These are phyloP conservation scores for Anisognathus igniventris DNA, from an alignment of 2,797 vertebrate species.

Conservation along the genomic window DNA sequence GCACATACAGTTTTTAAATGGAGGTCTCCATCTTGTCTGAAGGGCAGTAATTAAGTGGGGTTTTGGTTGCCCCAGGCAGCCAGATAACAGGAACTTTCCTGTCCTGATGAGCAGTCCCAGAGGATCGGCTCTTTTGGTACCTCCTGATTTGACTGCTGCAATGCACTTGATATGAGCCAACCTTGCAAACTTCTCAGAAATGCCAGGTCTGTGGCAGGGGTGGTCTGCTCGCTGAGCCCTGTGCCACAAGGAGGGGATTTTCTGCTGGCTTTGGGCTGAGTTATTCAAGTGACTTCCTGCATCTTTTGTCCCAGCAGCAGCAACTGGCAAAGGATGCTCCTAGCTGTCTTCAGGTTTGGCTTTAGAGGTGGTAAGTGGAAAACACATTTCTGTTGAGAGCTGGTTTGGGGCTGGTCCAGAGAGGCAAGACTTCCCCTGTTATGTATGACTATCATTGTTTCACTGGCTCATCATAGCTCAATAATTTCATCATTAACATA, in stretches of 20 bases:
- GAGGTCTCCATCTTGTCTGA: slow-evolving; percentile 56
- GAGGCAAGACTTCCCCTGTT: background rate
- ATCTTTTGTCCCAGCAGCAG: background rate
- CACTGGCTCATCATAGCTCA: background rate
- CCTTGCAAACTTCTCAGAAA: background rate
- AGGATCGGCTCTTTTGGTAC: slow-evolving; percentile 24
- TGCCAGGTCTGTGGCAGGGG: background rate
- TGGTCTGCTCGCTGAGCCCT: background rate
- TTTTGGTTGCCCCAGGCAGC: slow-evolving; percentile 57
- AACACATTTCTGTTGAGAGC: background rate
- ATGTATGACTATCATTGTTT: background rate
- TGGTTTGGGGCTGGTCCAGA: background rate
- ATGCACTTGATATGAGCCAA: background rate
- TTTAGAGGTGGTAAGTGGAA: background rate
- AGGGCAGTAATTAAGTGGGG: slow-evolving; percentile 51
- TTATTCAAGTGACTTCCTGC: background rate
- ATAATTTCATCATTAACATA: background rate
- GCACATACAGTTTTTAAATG: slow-evolving; percentile 21
- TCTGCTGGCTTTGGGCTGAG: background rate
- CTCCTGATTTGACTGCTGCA: slow-evolving; percentile 15
- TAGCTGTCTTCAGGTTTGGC: background rate
- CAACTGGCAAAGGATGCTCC: background rate
- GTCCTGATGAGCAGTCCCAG: slow-evolving; percentile 42
- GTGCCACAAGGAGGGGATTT: background rate
- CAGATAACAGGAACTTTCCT: slow-evolving; percentile 58